Base-by-base conservation (phyloP, 2,113 vertebrate species). In the Ochotona curzoniae region DNA sequence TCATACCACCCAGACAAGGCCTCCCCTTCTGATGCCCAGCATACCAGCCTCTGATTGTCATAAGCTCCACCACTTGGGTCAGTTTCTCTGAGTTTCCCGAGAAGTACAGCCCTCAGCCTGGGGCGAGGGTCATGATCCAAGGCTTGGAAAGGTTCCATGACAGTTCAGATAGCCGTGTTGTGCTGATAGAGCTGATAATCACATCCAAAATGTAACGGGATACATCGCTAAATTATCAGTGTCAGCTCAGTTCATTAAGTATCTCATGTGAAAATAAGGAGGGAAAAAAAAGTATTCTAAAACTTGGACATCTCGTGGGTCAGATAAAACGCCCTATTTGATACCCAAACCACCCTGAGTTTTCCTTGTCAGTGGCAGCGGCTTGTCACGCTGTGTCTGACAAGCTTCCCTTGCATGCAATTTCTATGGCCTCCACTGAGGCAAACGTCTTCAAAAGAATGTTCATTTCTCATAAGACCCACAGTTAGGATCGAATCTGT, bases 201-300 rank as follows among this genome's bases (percentile, higher is more conserved):
- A 49, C 76, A 79, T 32, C 64, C 26, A 51, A 76, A 92, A 49
- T 63, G 30, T 89, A 82, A 89, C 6, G 49, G 35, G 47, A 30
- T 12, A 82, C 44, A 20, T 38, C 64, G 44, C n/a, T 84, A 78
- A 73, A 78, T 79, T 63, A 71, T 2, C 81, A n/a, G 12, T 49
- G 44, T 76, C 63, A 23, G 44, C 9, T 71, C 3, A 60, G 15
- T 17, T 69, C 28, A 25, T 70, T 35, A 78, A 86, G 5, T 73
- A 78, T 95, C 54, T 85, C 67, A 57, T 12, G 25, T 23, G 10
- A 91, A 88, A 75, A 20, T 63, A 12, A 74, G 73, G 23, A 83
- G 90, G 78, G 67, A 73, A 74, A 60, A 11, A 84, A 79, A 7
- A 73, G 54, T 5, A 67, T 63, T 21, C 32, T 66, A 82, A 78